Percentiles rank a stretch among this genome's conserved stretches.
Conservation (phyloP, 35 echinoderm and acorn worm genomes). For the Diadema setosum region DNA sequence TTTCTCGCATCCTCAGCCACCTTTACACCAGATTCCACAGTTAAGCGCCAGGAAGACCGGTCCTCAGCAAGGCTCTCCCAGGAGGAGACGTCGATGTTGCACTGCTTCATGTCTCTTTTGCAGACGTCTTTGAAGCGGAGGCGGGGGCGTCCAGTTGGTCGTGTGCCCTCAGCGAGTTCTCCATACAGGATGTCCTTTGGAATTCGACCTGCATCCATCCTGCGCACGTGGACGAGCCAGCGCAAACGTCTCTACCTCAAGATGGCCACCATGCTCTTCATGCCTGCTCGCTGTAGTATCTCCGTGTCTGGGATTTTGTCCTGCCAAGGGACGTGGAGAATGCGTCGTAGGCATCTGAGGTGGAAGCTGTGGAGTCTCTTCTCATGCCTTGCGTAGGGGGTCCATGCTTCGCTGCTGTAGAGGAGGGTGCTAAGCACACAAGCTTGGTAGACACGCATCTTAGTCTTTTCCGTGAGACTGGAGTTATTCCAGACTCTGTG, state of each 20-base stretch:
- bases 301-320: neutral
- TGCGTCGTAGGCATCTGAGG: neutral
- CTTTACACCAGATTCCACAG: too few relatives aligned
- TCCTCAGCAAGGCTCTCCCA: neutral
- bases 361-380: neutral
- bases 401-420: neutral
- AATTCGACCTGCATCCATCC: neutral
- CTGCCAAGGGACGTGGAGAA: constrained; percentile 4
- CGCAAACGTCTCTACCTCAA: neutral
- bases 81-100: too few relatives aligned
- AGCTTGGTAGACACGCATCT: neutral
- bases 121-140: neutral
- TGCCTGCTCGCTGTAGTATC: too few relatives aligned
- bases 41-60: neutral
- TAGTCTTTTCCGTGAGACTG: neutral
- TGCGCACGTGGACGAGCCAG: neutral
- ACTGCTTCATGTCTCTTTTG: neutral
- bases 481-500: constrained; percentile 45
- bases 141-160: neutral
- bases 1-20: neutral
- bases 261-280: too few relatives aligned
- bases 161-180: too few relatives aligned
- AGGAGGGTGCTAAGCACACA: constrained; percentile 2
- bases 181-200: too few relatives aligned
- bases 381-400: neutral